Conservation (phyloP, 2,797 vertebrate species). For the Enteromius anoplus region DNA sequence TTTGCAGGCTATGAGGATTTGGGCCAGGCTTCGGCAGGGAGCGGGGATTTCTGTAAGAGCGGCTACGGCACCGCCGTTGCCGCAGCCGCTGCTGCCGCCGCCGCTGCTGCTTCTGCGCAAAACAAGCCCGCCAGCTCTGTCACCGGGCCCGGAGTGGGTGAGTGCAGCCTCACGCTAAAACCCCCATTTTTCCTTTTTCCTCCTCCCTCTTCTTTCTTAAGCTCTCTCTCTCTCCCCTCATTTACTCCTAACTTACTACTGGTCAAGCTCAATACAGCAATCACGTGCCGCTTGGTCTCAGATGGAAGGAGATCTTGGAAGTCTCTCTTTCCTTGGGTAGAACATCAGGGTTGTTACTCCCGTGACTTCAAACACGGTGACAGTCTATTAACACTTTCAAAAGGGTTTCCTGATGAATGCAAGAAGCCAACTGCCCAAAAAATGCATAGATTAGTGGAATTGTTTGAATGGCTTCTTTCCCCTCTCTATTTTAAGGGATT, state of each 20-base stretch:
- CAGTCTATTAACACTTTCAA: neutral
- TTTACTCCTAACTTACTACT: conserved; percentile 58
- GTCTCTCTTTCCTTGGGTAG: neutral
- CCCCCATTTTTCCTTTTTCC: conserved; percentile 57
- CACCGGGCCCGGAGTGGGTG: conserved; percentile 86
- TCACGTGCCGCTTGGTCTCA: conserved; percentile 55
- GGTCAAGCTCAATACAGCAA: conserved; percentile 47
- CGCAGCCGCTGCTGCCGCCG: conserved; percentile 66
- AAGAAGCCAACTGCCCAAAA: neutral
- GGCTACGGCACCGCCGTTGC: conserved; percentile 82
- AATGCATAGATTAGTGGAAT: neutral
- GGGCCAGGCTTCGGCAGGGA: conserved; percentile 84
- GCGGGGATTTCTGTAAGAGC: conserved; percentile 89
- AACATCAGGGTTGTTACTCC: neutral
- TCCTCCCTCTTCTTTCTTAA: conserved; percentile 65
- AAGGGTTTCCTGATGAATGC: no score
- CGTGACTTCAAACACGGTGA: no score
- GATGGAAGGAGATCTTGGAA: neutral
- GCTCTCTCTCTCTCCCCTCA: conserved; percentile 61
- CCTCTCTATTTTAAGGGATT: neutral
- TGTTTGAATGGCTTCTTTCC: neutral
- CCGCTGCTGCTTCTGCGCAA: conserved; percentile 81
- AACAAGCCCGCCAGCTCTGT: conserved; percentile 85
- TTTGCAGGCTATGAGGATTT: conserved; percentile 91
- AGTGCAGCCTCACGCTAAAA: conserved; percentile 77